A percentile compares a stretch with the other conserved stretches of the same genome.
These are phyloP conservation scores for Kryptolebias ocellatus DNA, from an alignment of 2,797 vertebrate species.

Conservation along the genomic window DNA sequence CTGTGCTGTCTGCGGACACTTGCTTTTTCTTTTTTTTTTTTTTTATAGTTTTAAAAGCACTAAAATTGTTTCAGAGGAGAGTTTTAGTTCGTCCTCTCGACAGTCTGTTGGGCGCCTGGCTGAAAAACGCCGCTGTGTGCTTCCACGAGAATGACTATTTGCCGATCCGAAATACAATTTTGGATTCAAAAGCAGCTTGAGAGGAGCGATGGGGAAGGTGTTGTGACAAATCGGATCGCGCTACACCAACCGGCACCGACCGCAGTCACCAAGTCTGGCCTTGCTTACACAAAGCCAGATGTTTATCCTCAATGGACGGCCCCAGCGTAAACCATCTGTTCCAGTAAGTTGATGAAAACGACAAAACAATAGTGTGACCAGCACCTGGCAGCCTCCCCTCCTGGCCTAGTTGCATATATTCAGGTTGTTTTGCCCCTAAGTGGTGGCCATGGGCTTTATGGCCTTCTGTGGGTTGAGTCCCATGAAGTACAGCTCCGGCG, in stretches of 20 bases:
- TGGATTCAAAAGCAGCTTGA: background rate
- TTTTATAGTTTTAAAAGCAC: constrained; percentile 51
- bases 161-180: background rate
- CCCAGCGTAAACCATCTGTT: constrained; percentile 57
- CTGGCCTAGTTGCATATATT: constrained; percentile 32
- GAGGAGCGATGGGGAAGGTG: constrained; percentile 20
- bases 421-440: constrained; percentile 59
- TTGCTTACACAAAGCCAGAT: constrained; percentile 59
- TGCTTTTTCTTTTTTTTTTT: background rate
- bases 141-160: background rate
- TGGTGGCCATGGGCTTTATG: constrained; percentile 47
- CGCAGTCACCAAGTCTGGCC: constrained; percentile 32
- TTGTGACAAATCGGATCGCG: constrained; percentile 47
- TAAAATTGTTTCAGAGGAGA: constrained; percentile 37
- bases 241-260: constrained; percentile 27
- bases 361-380: constrained; percentile 68
- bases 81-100: constrained; percentile 37
- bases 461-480: constrained; percentile 54
- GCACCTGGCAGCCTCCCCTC: constrained; percentile 57
- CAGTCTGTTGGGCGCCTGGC: background rate
- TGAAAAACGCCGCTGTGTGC: background rate
- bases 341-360: constrained; percentile 58
- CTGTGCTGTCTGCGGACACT: constrained; percentile 38
- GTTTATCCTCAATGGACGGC: constrained; percentile 52
- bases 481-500: constrained; percentile 47